phyloP scores from a whole-genome alignment of 2,113 vertebrate species.

The Ageneiosus marmoratus region DNA sequence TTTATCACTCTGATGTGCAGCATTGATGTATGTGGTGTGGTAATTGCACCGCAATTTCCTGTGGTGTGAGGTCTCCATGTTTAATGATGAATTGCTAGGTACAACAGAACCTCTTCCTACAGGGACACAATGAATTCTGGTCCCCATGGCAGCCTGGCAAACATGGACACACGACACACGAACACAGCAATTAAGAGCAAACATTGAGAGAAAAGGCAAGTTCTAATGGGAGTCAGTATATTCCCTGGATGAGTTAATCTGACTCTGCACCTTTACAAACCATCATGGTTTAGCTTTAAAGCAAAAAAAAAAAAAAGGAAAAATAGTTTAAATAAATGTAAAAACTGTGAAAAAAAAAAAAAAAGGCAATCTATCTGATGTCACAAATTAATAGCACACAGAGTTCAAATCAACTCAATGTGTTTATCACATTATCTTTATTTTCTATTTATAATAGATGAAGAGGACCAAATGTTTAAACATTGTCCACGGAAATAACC shows the following conservation, averaged over 20 bases:
- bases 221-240: slow-evolving; percentile 17
- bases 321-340: no score
- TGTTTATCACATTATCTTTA: not conserved
- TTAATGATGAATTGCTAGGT: slow-evolving; percentile 44
- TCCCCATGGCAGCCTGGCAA: slow-evolving; percentile 44
- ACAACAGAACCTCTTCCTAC: slow-evolving; percentile 41
- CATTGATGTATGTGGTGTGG: not conserved
- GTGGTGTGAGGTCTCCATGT: slow-evolving; percentile 33
- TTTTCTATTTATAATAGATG: not conserved
- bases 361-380: not conserved
- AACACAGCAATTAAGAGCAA: slow-evolving; percentile 57
- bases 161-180: slow-evolving; percentile 47
- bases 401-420: not conserved
- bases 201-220: slow-evolving; percentile 9
- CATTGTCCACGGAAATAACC: not conserved
- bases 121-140: slow-evolving; percentile 16
- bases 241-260: slow-evolving; percentile 17
- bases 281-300: not conserved
- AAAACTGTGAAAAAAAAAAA: no score
- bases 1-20: not conserved
- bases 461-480: not conserved
- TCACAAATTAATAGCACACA: not conserved
- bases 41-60: slow-evolving; percentile 42
- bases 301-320: no score
- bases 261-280: slow-evolving; percentile 11